These are phyloP conservation scores for Drosophila incognita DNA, from an alignment of 2,888 invertebrate species.

Conservation along the genomic window DNA sequence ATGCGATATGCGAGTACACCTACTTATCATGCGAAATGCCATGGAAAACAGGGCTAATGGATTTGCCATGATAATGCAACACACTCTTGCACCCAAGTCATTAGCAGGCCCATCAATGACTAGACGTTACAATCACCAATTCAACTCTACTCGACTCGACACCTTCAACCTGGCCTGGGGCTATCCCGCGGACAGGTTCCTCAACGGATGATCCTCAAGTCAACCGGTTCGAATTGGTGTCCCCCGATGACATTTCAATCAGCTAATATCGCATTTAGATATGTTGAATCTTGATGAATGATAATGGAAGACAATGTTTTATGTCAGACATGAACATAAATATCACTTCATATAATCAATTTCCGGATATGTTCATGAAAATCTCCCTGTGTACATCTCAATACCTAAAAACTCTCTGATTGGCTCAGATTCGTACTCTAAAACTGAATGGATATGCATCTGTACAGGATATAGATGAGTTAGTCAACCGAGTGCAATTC, in stretches of 20 bases:
- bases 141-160: constrained; percentile 25
- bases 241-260: constrained; percentile 51
- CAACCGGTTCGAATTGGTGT: constrained; percentile 33
- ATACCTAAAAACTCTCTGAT: neutral
- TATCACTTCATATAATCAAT: constrained; percentile 2
- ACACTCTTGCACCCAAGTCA: constrained; percentile 39
- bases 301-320: constrained; percentile 26
- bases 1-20: constrained; percentile 3
- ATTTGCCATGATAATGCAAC: constrained; percentile 49
- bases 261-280: constrained; percentile 13
- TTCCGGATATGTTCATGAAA: neutral
- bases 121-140: constrained; percentile 43
- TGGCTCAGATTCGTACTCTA: neutral
- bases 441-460: neutral
- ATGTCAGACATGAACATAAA: constrained; percentile 7
- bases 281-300: constrained; percentile 18
- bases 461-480: neutral
- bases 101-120: constrained; percentile 39
- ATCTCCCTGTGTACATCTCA: neutral
- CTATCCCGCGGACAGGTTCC: constrained; percentile 6
- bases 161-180: constrained; percentile 2
- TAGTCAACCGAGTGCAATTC: neutral
- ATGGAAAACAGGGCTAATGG: constrained; percentile 45
- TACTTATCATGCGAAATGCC: constrained; percentile 6
- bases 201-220: constrained; percentile 2